Percentiles rank a stretch among this genome's conserved stretches.
Evolutionary conservation across 2,113 vertebrate species (phyloP).

Genomic region (Muntiacus reevesi): DNA sequence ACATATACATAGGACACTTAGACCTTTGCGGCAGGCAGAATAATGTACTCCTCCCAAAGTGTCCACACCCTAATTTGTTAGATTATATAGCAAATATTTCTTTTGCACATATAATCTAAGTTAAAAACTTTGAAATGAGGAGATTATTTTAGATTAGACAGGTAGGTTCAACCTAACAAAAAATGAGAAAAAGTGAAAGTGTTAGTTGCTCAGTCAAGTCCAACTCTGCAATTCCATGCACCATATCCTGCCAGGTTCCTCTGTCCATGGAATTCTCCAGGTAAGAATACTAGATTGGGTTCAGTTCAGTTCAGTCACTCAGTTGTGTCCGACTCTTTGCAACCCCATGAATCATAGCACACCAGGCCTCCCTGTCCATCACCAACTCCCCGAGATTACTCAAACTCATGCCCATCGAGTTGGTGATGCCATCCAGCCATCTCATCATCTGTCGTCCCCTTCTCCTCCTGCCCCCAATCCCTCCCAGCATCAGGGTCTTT

Average conservation of each 20-base stretch:
- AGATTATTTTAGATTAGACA: not conserved
- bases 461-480: no score
- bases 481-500: no score
- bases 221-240: not conserved
- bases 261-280: not conserved
- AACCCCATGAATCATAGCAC: no score
- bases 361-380: no score
- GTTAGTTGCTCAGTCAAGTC: not conserved
- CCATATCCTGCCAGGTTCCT: not conserved
- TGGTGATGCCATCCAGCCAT: no score
- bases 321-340: no score
- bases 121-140: not conserved
- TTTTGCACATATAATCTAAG: not conserved
- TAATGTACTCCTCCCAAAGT: not conserved
- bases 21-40: not conserved
- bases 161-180: not conserved
- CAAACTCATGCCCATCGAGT: no score
- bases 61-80: not conserved
- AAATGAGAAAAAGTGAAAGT: not conserved
- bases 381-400: no score
- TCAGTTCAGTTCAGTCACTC: no score
- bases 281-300: not conserved
- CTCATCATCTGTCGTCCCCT: no score
- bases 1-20: not conserved
- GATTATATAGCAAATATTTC: not conserved